Evolutionary conservation across 2,888 invertebrate species (phyloP).

Genomic region (Rotaria magnacalcarata): DNA sequence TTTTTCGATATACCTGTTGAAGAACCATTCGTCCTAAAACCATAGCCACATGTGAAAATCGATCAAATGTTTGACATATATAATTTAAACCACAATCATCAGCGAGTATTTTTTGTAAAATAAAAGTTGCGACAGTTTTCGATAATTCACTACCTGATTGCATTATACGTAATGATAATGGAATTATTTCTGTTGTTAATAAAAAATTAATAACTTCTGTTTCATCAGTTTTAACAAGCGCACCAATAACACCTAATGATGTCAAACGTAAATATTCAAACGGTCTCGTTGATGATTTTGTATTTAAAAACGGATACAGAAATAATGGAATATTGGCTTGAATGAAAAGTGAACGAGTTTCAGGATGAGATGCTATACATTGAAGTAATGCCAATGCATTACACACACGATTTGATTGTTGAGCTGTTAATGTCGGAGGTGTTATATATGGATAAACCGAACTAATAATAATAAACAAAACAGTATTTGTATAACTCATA

Average conservation of each 20-base stretch:
- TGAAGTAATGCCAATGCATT: constrained; percentile 95
- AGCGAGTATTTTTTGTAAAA: constrained; percentile 90
- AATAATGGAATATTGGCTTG: constrained; percentile 93
- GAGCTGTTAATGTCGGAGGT: constrained; percentile 82
- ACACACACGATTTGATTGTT: constrained; percentile 96
- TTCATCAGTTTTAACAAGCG: constrained; percentile 96
- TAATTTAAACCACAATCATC: constrained; percentile 96
- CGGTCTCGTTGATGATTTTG: constrained; percentile 94
- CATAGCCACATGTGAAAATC: constrained; percentile 99
- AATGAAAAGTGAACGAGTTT: constrained; percentile 73
- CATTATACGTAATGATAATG: constrained; percentile 95
- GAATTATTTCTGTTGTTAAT: constrained; percentile 96
- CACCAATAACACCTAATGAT: constrained; percentile 97
- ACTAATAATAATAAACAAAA: neutral
- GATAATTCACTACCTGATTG: constrained; percentile 96
- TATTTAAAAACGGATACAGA: constrained; percentile 95
- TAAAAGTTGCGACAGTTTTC: constrained; percentile 95
- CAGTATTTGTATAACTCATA: too few relatives aligned
- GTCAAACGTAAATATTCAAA: constrained; percentile 96
- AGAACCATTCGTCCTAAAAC: constrained; percentile 66
- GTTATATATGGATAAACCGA: constrained; percentile 91
- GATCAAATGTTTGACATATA: constrained; percentile 97
- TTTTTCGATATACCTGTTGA: neutral
- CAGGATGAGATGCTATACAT: constrained; percentile 96
- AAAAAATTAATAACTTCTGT: constrained; percentile 97